These are phyloP conservation scores for Arbacia lixula DNA, from an alignment of 53 echinoderm and acorn worm genomes.

Conservation along the genomic window DNA sequence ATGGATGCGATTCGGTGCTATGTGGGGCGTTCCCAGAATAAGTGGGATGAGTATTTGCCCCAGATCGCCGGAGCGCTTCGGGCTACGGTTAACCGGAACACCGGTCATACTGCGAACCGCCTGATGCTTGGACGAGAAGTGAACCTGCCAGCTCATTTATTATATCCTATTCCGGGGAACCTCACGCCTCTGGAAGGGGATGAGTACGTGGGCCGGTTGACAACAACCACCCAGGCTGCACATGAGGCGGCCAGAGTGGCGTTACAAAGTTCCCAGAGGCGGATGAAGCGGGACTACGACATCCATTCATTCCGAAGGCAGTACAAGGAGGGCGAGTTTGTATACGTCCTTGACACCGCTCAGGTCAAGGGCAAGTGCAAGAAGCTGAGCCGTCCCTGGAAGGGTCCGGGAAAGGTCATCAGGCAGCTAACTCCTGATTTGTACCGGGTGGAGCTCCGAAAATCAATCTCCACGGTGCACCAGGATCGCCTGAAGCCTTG, in stretches of 20 bases:
- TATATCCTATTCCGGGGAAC: too few relatives aligned
- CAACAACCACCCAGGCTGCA: background rate
- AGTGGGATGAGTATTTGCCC: too few relatives aligned
- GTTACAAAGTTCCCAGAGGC: background rate
- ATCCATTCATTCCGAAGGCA: background rate
- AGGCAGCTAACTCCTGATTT: slow-evolving; percentile 27
- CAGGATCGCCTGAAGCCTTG: slow-evolving; percentile 62
- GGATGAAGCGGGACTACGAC: slow-evolving; percentile 26
- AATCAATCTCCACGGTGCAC: slow-evolving; percentile 29
- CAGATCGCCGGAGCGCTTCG: too few relatives aligned
- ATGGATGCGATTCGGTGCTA: slow-evolving; percentile 66
- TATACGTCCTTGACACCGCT: slow-evolving; percentile 54
- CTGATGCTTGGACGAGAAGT: too few relatives aligned
- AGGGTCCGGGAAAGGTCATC: slow-evolving; percentile 42
- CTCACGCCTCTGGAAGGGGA: too few relatives aligned
- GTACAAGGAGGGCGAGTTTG: slow-evolving; percentile 30
- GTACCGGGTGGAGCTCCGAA: slow-evolving; percentile 41
- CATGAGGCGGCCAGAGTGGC: background rate
- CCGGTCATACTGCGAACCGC: too few relatives aligned
- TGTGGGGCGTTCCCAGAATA: too few relatives aligned
- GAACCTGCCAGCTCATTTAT: too few relatives aligned
- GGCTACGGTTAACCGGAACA: too few relatives aligned
- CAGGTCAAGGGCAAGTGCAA: slow-evolving; percentile 46
- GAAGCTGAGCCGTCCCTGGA: slow-evolving; percentile 61
- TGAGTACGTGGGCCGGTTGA: too few relatives aligned